These are phyloP conservation scores for Actinopyga echinites DNA, from an alignment of 53 echinoderm and acorn worm species.

Conservation along the genomic window DNA sequence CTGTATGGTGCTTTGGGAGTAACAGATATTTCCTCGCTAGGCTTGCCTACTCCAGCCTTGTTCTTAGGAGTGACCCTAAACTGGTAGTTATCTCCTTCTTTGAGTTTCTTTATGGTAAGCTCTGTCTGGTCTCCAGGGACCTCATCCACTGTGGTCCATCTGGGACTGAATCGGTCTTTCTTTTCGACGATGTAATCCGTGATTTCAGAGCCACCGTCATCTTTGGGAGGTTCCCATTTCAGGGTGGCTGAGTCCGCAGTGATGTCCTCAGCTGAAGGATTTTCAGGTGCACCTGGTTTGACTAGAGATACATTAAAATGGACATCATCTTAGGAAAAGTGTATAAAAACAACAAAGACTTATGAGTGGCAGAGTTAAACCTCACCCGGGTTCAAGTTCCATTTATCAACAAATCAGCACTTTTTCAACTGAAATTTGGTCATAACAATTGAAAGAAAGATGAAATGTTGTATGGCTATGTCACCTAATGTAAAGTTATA, in stretches of 20 bases:
- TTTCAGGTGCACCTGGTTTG: slow-evolving; percentile 76
- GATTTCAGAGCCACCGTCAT: slow-evolving; percentile 90
- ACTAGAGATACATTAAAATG: slow-evolving; percentile 47
- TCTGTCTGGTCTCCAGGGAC: slow-evolving; percentile 67
- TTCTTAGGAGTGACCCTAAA: no score
- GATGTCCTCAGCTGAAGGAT: slow-evolving; percentile 74
- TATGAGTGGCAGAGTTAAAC: no score
- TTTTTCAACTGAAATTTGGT: no score
- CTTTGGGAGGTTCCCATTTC: slow-evolving; percentile 73
- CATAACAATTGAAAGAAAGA: no score
- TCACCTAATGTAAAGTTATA: no score
- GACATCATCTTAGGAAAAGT: no score
- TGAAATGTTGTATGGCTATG: no score
- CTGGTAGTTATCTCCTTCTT: no score
- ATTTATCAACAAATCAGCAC: no score
- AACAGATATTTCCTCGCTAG: slow-evolving; percentile 65
- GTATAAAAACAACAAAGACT: no score
- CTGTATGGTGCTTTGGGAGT: slow-evolving; percentile 86
- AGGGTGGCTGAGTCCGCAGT: slow-evolving; percentile 78
- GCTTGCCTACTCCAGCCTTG: slow-evolving; percentile 77
- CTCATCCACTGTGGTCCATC: slow-evolving; percentile 73
- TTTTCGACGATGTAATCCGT: no score
- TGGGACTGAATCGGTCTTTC: slow-evolving; percentile 80
- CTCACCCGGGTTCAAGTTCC: no score
- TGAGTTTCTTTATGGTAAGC: slow-evolving; percentile 74